phyloP scores from a whole-genome alignment of 2,113 vertebrate genomes.

The Lampris incognitus region DNA sequence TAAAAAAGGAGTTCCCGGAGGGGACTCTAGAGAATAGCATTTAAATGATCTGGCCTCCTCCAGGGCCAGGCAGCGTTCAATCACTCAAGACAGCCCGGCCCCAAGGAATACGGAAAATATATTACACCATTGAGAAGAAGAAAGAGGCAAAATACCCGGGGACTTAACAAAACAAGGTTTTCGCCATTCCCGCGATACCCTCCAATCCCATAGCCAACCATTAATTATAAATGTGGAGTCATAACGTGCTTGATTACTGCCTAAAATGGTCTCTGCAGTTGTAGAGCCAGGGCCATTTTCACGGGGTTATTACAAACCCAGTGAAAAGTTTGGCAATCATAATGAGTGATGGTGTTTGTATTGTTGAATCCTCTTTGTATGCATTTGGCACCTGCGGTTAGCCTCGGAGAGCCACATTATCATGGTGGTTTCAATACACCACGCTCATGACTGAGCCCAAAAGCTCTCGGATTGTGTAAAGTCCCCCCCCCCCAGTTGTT shows the following conservation, averaged over 20 bases:
- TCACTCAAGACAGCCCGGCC: slow-evolving; percentile 68
- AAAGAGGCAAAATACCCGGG: slow-evolving; percentile 53
- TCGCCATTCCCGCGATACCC: background rate
- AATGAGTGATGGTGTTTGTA: slow-evolving; percentile 68
- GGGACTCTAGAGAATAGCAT: slow-evolving; percentile 56
- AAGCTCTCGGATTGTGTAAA: background rate
- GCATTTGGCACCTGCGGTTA: background rate
- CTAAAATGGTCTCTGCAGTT: slow-evolving; percentile 59
- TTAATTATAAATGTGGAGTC: slow-evolving; percentile 62
- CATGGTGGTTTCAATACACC: slow-evolving; percentile 11
- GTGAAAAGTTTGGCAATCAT: slow-evolving; percentile 66
- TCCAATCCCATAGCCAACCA: slow-evolving; percentile 16
- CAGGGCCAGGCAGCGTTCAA: slow-evolving; percentile 71
- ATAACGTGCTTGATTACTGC: slow-evolving; percentile 71
- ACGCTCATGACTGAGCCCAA: slow-evolving; percentile 14
- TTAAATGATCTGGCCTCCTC: slow-evolving; percentile 76
- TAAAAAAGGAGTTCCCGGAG: slow-evolving; percentile 41
- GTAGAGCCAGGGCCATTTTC: slow-evolving; percentile 31
- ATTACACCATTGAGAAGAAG: slow-evolving; percentile 52
- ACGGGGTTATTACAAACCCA: slow-evolving; percentile 61
- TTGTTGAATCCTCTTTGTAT: slow-evolving; percentile 45
- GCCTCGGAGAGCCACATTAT: slow-evolving; percentile 30
- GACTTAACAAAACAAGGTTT: slow-evolving; percentile 43
- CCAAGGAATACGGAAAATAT: slow-evolving; percentile 64
- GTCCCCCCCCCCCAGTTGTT: background rate